Evolutionary conservation across 2,888 invertebrate species (phyloP).

Genomic region (Hypsopygia costalis): DNA sequence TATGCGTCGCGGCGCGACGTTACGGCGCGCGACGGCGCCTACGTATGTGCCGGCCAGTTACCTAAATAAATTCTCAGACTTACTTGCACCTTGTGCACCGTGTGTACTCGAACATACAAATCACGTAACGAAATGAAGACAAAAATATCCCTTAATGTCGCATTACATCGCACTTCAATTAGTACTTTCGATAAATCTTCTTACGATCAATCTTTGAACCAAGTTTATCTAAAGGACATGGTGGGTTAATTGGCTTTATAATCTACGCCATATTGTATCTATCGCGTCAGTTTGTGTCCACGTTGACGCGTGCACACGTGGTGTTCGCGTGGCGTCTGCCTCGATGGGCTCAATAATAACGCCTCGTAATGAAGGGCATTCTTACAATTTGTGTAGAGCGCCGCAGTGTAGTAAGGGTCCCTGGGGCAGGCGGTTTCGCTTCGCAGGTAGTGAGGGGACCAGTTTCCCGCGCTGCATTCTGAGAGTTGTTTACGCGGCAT

Average conservation of each 20-base stretch:
- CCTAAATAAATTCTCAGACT: conserved; percentile 1
- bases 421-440: conserved; percentile 23
- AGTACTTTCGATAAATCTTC: too few species aligned
- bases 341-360: conserved; percentile 21
- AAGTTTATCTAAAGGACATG: too few species aligned
- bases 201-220: background rate
- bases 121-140: too few species aligned
- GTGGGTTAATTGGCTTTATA: too few species aligned
- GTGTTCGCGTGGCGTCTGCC: conserved; percentile 20
- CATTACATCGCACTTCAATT: too few species aligned
- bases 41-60: conserved; percentile 11
- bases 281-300: background rate
- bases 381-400: conserved; percentile 14
- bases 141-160: too few species aligned
- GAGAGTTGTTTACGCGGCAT: conserved; percentile 60
- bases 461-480: conserved; percentile 62
- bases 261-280: too few species aligned
- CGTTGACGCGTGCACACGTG: conserved; percentile 17
- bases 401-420: conserved; percentile 25
- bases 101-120: too few species aligned
- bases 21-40: conserved; percentile 6
- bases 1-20: conserved; percentile 9
- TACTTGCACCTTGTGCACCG: background rate
- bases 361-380: conserved; percentile 16
- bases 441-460: conserved; percentile 43